These are phyloP conservation scores for Genyomyrus donnyi DNA, from an alignment of 2,113 vertebrate genomes.

Conservation along the genomic window DNA sequence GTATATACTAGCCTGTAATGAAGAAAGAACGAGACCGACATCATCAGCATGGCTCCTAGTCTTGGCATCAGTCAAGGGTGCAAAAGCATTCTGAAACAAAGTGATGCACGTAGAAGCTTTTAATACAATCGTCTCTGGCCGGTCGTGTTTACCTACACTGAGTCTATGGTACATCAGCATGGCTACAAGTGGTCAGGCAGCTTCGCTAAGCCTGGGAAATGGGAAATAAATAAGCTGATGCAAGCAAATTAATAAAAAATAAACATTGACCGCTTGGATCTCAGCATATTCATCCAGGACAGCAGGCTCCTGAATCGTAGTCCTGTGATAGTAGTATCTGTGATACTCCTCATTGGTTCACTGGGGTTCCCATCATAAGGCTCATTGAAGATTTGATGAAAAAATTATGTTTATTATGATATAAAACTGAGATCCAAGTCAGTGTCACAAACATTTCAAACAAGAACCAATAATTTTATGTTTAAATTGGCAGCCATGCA, in stretches of 20 bases:
- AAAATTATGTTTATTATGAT: neutral
- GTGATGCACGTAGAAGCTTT: conserved; percentile 67
- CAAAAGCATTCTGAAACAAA: conserved; percentile 96
- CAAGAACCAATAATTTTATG: neutral
- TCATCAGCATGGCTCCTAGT: conserved; percentile 95
- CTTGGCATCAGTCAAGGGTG: conserved; percentile 97
- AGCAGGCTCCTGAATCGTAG: neutral
- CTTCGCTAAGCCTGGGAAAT: conserved; percentile 44
- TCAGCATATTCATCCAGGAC: neutral
- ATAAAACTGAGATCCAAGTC: conserved; percentile 20
- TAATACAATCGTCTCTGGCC: conserved; percentile 41
- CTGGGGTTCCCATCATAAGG: neutral
- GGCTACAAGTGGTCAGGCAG: conserved; percentile 43
- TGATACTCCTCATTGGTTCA: neutral
- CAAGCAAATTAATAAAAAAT: conserved; percentile 11
- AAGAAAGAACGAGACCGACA: conserved; percentile 97
- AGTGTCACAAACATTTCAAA: conserved; percentile 12
- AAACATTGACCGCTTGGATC: neutral
- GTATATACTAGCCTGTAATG: conserved; percentile 99
- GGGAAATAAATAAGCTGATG: conserved; percentile 31
- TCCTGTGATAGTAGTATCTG: neutral
- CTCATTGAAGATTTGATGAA: neutral
- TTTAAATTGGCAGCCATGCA: neutral
- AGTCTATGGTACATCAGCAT: conserved; percentile 23
- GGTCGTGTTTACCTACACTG: conserved; percentile 44